Conservation (phyloP, 2,113 vertebrate genomes). For the Heterotilapia buettikoferi region DNA sequence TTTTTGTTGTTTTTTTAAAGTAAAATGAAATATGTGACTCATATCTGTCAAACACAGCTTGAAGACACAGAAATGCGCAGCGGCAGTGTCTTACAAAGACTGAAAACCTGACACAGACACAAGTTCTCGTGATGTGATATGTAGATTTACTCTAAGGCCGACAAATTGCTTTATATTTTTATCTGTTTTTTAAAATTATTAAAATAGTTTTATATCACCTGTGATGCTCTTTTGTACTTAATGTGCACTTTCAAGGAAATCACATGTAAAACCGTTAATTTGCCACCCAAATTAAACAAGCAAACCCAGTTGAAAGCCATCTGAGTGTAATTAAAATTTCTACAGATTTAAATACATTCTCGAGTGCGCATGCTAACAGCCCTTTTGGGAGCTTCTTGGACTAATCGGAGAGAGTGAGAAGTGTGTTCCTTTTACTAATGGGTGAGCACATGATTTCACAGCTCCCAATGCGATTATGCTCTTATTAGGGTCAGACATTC, state of each 20-base stretch:
- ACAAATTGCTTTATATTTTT: neutral
- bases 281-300: slow-evolving; percentile 29
- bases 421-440: slow-evolving; percentile 39
- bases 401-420: slow-evolving; percentile 40
- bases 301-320: slow-evolving; percentile 37
- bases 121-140: neutral
- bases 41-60: neutral
- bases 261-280: slow-evolving; percentile 18
- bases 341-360: slow-evolving; percentile 40
- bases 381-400: slow-evolving; percentile 47
- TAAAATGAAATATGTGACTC: neutral
- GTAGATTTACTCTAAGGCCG: neutral
- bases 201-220: neutral
- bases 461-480: slow-evolving; percentile 54
- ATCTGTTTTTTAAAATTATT: neutral
- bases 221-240: neutral
- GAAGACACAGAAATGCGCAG: neutral
- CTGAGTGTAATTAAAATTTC: slow-evolving; percentile 56
- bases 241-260: slow-evolving; percentile 1
- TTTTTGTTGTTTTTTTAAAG: neutral
- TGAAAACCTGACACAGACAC: neutral
- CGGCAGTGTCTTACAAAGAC: neutral
- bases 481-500: slow-evolving; percentile 62
- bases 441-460: slow-evolving; percentile 52
- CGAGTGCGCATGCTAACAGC: slow-evolving; percentile 6